Evolutionary conservation across 1,140 invertebrate genomes (phyloP).

Genomic region (Andricus grossulariae): DNA sequence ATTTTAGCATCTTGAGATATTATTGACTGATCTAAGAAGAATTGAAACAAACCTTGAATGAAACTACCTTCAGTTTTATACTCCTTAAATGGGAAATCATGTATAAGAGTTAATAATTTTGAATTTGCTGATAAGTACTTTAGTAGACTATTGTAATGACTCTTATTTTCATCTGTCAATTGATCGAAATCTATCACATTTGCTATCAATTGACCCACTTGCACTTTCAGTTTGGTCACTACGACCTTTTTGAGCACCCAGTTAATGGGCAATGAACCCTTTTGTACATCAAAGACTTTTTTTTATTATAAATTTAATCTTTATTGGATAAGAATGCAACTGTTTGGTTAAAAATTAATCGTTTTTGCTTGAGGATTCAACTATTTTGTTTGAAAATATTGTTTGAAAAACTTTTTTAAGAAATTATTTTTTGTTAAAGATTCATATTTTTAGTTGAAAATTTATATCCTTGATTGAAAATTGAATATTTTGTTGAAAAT

Average conservation of each 20-base stretch:
- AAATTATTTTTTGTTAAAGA: too few species aligned
- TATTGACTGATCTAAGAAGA: constrained; percentile 22
- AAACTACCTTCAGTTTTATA: constrained; percentile 46
- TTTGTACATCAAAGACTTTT: too few species aligned
- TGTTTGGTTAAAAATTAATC: too few species aligned
- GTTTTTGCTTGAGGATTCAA: too few species aligned
- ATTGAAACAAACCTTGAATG: constrained; percentile 34
- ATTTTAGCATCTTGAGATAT: constrained; percentile 13
- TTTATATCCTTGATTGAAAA: too few species aligned
- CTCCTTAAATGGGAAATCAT: constrained; percentile 46
- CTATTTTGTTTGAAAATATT: too few species aligned
- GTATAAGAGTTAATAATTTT: constrained; percentile 39
- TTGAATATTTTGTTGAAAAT: too few species aligned
- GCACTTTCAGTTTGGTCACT: constrained; percentile 33
- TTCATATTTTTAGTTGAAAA: too few species aligned
- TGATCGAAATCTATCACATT: background rate
- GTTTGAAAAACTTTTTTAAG: too few species aligned
- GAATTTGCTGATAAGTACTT: constrained; percentile 43
- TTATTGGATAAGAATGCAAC: too few species aligned
- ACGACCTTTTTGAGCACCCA: background rate
- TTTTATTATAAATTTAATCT: too few species aligned
- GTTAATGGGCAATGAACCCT: too few species aligned
- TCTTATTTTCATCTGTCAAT: constrained; percentile 43
- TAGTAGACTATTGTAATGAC: constrained; percentile 52
- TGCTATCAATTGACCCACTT: constrained; percentile 51